Conservation (phyloP, 2,888 invertebrate genomes). For the Acanthacorydalis orientalis region DNA sequence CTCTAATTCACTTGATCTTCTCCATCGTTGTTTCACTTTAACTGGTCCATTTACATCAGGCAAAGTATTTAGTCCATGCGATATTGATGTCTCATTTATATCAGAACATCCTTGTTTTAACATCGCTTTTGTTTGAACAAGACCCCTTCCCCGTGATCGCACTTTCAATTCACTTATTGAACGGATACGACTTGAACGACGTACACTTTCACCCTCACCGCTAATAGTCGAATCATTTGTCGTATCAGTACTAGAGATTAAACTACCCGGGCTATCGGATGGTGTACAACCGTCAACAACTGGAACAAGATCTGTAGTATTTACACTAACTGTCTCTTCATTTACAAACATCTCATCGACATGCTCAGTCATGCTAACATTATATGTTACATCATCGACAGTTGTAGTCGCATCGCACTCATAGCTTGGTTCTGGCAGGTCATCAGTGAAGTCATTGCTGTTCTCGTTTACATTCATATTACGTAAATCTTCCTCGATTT, state of each 20-base stretch:
- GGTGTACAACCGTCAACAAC: slow-evolving; percentile 7
- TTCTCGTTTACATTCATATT: slow-evolving; percentile 28
- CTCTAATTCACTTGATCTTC: slow-evolving; percentile 57
- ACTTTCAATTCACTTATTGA: slow-evolving; percentile 53
- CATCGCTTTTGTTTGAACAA: slow-evolving; percentile 29
- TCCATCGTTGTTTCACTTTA: slow-evolving; percentile 65
- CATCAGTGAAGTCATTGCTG: slow-evolving; percentile 21
- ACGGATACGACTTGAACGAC: slow-evolving; percentile 60
- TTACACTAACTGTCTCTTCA: slow-evolving; percentile 22
- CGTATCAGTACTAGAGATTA: slow-evolving; percentile 2
- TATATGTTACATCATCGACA: no score
- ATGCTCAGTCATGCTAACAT: not conserved
- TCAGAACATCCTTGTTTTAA: slow-evolving; percentile 4
- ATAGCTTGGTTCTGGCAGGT: slow-evolving; percentile 9
- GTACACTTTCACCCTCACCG: slow-evolving; percentile 22
- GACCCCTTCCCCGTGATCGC: slow-evolving; percentile 45
- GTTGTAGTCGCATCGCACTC: not conserved
- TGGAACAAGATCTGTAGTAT: slow-evolving; percentile 28
- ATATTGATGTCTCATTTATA: not conserved
- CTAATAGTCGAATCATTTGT: slow-evolving; percentile 26
- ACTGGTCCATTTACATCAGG: not conserved
- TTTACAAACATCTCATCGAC: not conserved
- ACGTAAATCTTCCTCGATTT: slow-evolving; percentile 22
- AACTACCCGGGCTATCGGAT: not conserved
- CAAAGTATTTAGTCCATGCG: no score